Evolutionary conservation across 1,140 invertebrate species (phyloP), one percentile per base, ranked within the genome.

Genomic region (honey bee (Apis mellifera)): DNA sequence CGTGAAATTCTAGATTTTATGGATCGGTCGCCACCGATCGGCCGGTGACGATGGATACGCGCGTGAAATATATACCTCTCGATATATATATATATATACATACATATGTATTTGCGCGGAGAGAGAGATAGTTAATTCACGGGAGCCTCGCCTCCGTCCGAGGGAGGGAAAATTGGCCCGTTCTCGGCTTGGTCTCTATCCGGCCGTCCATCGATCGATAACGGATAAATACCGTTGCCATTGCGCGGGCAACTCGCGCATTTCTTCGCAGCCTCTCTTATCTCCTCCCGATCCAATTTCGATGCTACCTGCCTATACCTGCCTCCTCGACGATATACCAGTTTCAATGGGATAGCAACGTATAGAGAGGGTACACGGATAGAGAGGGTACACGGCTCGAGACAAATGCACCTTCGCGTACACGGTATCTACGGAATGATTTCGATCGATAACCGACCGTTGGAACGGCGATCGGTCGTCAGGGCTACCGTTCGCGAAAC

Each of bases 391-490:
- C 59, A 23, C 32, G 9, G 2, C 42, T 32, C 9, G 73, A 66
- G 71, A 82, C 54, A 76, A 72, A 80, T 82, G 82, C 80, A 71
- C 85, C 74, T 50, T 68, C 71, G 77, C 68, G 48, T 59, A 48
- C 32, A 3, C 32, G 32, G 21, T 54, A 82, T 87, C 86, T 75
- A 57, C 81, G 84, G 84, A 86, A 89, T 84, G 71, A 64, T 76
- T 81, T 84, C 73, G 81, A 89, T 89, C 88, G 82, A 85, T 78
- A 76, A 85, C 55, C 84, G 32, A 83, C 78, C 59, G 83, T 86
- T 83, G 54, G 60, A n/a, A 55, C 77, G 55, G 84, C 74, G 84
- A 89, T 90, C 86, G 85, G 86, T 90, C 89, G 86, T 90, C 89
- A 86, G 83, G 55, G 75, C 86, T 84, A 86, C 54, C 84, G 84